phyloP scores from a whole-genome alignment of 2,888 invertebrate genomes.

The Corbicula japonica region DNA sequence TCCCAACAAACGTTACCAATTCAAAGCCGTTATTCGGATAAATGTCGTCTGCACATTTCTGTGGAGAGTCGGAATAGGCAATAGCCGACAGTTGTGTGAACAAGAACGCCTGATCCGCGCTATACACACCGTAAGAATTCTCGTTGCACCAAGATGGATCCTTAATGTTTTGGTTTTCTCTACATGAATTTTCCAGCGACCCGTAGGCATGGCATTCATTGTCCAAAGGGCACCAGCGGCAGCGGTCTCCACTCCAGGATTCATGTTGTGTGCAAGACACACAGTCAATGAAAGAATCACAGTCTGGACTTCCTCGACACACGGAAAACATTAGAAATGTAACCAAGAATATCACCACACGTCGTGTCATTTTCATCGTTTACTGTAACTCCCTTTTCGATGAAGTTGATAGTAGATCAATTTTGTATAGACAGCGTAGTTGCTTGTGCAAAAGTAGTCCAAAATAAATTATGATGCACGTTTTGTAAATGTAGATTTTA shows the following conservation, averaged over 20 bases:
- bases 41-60: constrained; percentile 5
- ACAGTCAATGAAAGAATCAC: constrained; percentile 5
- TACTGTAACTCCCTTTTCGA: too few relatives aligned
- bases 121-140: background rate
- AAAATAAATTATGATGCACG: too few relatives aligned
- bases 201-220: constrained; percentile 20
- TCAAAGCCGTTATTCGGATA: constrained; percentile 9
- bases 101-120: constrained; percentile 15
- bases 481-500: too few relatives aligned
- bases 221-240: constrained; percentile 33
- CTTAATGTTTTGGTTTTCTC: constrained; percentile 3
- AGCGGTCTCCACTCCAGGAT: background rate
- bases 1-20: background rate
- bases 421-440: too few relatives aligned
- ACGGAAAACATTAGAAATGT: too few relatives aligned
- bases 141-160: background rate
- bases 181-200: constrained; percentile 15
- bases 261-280: constrained; percentile 9
- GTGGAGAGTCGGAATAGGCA: constrained; percentile 16
- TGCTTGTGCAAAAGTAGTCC: too few relatives aligned
- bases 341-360: too few relatives aligned
- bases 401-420: too few relatives aligned
- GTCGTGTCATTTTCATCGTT: too few relatives aligned
- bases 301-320: too few relatives aligned
- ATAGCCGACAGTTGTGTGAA: constrained; percentile 11